phyloP scores from a whole-genome alignment of 2,113 vertebrate species.

The Nipponia nippon region DNA sequence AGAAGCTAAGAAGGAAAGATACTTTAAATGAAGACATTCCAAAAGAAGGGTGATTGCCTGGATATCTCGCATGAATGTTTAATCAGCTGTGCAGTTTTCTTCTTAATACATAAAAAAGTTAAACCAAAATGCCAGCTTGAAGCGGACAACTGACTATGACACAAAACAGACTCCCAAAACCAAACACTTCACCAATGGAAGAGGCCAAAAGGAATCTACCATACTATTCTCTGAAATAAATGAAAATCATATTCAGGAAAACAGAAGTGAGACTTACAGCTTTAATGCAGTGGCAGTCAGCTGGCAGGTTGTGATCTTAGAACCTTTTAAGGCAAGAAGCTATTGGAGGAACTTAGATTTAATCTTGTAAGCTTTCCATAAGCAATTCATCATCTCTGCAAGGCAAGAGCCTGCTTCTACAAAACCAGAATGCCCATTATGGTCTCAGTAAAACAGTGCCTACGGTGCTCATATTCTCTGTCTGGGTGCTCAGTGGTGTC shows the following conservation, averaged over 20 bases:
- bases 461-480: background rate
- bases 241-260: background rate
- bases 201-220: background rate
- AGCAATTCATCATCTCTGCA: background rate
- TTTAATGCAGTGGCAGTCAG: background rate
- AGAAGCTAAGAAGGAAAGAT: background rate
- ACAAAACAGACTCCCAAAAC: background rate
- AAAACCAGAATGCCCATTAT: background rate
- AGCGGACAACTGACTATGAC: background rate
- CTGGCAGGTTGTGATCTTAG: fast-evolving
- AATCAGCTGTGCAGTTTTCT: background rate
- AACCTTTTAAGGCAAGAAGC: background rate
- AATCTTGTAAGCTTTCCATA: background rate
- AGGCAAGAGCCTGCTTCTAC: background rate
- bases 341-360: background rate
- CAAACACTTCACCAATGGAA: background rate
- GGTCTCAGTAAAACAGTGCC: background rate
- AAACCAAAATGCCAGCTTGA: background rate
- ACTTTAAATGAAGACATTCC: background rate
- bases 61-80: background rate
- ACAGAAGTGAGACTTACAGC: background rate
- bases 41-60: background rate
- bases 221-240: background rate
- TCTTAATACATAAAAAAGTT: background rate
- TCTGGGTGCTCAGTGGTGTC: background rate